A percentile compares a stretch with the other conserved stretches of the same genome.
Evolutionary conservation across 2,888 invertebrate genomes (phyloP).

Genomic region (Heliconius ismenius): DNA sequence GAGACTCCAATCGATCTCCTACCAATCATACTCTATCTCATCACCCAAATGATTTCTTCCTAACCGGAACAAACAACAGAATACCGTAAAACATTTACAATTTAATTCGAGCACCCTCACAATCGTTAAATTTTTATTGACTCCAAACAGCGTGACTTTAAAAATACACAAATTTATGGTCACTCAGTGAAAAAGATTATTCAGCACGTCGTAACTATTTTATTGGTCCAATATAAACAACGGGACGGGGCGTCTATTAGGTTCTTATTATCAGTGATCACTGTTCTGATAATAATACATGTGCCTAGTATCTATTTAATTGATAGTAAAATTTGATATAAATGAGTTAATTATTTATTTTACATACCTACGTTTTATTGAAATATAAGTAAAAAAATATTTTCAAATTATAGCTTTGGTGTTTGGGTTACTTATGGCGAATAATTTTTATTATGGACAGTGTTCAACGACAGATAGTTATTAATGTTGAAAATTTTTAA

Average conservation of each 20-base stretch:
- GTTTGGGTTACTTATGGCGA: too few species aligned
- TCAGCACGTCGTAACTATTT: constrained; percentile 81
- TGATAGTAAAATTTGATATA: constrained; percentile 18
- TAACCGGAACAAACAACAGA: constrained; percentile 50
- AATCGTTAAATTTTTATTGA: constrained; percentile 81
- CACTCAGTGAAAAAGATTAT: constrained; percentile 79
- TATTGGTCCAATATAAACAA: constrained; percentile 78
- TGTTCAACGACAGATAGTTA: too few species aligned
- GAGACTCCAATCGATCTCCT: neutral
- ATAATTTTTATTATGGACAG: too few species aligned
- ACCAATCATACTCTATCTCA: neutral
- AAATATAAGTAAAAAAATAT: neutral
- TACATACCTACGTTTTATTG: neutral
- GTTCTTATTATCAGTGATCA: constrained; percentile 42
- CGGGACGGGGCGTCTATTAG: constrained; percentile 65
- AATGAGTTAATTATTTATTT: neutral
- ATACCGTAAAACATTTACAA: constrained; percentile 65
- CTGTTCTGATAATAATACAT: constrained; percentile 25
- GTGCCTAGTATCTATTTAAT: constrained; percentile 24
- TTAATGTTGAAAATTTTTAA: too few species aligned
- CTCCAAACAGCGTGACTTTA: constrained; percentile 78
- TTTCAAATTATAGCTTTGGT: neutral
- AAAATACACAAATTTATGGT: constrained; percentile 81
- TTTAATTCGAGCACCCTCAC: constrained; percentile 74
- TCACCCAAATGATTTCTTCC: constrained; percentile 30